A percentile compares a stretch with the other conserved stretches of the same genome.
These are phyloP conservation scores for Unio delphinus DNA, from an alignment of 2,888 invertebrate genomes.

Conservation along the genomic window DNA sequence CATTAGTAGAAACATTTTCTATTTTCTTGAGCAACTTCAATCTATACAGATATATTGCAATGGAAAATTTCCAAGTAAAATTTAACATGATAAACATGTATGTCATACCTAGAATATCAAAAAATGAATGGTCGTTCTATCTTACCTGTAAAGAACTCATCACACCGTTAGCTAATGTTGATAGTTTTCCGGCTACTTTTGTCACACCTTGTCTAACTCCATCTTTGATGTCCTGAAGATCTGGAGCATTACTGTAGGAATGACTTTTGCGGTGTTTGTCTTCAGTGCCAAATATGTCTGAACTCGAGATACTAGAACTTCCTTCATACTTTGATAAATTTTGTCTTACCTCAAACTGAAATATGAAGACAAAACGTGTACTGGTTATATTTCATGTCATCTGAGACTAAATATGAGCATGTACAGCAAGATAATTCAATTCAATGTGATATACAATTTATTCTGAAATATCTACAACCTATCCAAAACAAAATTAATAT, in stretches of 20 bases:
- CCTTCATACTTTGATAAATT: slow-evolving; percentile 89
- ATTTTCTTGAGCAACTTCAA: too few relatives aligned
- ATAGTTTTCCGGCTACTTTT: slow-evolving; percentile 96
- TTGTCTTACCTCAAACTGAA: slow-evolving; percentile 71
- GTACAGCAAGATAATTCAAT: too few relatives aligned
- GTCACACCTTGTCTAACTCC: slow-evolving; percentile 97
- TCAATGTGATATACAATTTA: too few relatives aligned
- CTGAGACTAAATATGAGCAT: too few relatives aligned
- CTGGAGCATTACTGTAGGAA: slow-evolving; percentile 73
- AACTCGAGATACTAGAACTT: slow-evolving; percentile 94
- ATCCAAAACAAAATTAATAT: too few relatives aligned
- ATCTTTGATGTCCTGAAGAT: slow-evolving; percentile 96
- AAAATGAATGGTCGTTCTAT: background rate
- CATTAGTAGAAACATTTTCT: too few relatives aligned
- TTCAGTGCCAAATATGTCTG: slow-evolving; percentile 85
- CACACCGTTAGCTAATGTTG: slow-evolving; percentile 93
- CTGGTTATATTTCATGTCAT: too few relatives aligned
- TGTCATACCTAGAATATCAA: background rate
- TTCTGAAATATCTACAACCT: too few relatives aligned
- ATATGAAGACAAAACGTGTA: background rate
- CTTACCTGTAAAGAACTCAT: slow-evolving; percentile 91
- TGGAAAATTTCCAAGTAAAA: too few relatives aligned
- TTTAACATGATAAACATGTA: too few relatives aligned
- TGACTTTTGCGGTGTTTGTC: slow-evolving; percentile 24
- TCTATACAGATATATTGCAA: too few relatives aligned